A percentile compares a stretch with the other conserved stretches of the same genome.
phyloP scores from a whole-genome alignment of 2,797 vertebrate species.

The Salarias fasciatus region DNA sequence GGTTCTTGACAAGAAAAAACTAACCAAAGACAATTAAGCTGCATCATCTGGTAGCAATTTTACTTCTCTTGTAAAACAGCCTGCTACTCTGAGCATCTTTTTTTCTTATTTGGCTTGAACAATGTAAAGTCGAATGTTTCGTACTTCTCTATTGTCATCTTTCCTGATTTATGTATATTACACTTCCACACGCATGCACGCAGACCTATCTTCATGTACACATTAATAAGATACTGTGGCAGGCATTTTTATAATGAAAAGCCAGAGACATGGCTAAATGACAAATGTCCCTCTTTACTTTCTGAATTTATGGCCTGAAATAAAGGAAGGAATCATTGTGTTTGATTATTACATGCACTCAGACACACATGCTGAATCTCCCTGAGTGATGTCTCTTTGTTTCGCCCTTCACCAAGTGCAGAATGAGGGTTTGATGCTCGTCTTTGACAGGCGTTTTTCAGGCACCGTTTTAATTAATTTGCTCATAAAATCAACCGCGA shows the following conservation, averaged over 20 bases:
- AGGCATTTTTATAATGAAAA: slow-evolving; percentile 69
- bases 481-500: slow-evolving; percentile 72
- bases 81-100: no score
- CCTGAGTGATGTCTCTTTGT: slow-evolving; percentile 75
- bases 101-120: no score
- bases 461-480: slow-evolving; percentile 79
- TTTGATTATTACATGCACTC: slow-evolving; percentile 59
- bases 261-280: slow-evolving; percentile 61
- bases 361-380: slow-evolving; percentile 24
- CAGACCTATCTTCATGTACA: not conserved
- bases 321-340: slow-evolving; percentile 66
- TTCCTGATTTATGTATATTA: slow-evolving; percentile 3
- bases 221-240: slow-evolving; percentile 25
- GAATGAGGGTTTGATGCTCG: slow-evolving; percentile 60
- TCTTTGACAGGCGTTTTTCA: slow-evolving; percentile 65
- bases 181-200: not conserved
- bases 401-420: slow-evolving; percentile 63
- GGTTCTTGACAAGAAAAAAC: no score
- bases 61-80: no score
- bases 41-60: no score
- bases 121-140: slow-evolving; percentile 4
- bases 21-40: no score
- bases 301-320: slow-evolving; percentile 64
- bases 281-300: slow-evolving; percentile 56
- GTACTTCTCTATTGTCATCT: slow-evolving; percentile 6